phyloP scores from a whole-genome alignment of 2,888 invertebrate genomes.

The Tenthredo mesomela region DNA sequence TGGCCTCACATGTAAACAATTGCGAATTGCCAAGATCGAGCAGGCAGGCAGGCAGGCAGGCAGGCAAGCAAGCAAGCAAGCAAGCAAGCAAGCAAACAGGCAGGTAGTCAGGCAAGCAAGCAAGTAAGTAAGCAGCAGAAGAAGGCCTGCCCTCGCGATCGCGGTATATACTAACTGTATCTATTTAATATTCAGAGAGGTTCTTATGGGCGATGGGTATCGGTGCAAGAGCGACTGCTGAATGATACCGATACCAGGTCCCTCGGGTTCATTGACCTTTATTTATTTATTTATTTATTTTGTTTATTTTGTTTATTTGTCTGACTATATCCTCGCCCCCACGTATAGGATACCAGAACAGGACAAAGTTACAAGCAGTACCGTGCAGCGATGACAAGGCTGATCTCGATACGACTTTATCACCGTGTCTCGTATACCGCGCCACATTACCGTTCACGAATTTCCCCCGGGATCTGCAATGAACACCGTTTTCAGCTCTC shows the following conservation, averaged over 20 bases:
- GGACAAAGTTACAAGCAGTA: neutral
- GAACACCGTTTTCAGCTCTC: neutral
- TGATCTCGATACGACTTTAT: slow-evolving; percentile 7
- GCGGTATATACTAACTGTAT: slow-evolving; percentile 19
- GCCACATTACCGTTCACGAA: slow-evolving; percentile 16
- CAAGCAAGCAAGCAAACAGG: neutral
- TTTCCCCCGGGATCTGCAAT: neutral
- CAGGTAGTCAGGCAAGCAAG: neutral
- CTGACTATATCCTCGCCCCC: neutral
- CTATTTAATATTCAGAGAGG: slow-evolving; percentile 41
- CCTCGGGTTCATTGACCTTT: slow-evolving; percentile 20
- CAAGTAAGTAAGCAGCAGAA: neutral
- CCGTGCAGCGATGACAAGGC: neutral
- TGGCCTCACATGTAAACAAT: slow-evolving; percentile 77
- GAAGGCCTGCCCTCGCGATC: neutral
- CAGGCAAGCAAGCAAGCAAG: neutral
- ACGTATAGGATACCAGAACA: neutral
- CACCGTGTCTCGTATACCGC: neutral
- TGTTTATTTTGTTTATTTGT: neutral
- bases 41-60: no score
- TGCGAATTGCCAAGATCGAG: slow-evolving; percentile 64
- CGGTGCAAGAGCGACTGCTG: slow-evolving; percentile 47
- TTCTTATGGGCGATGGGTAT: slow-evolving; percentile 4
- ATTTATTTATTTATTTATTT: neutral
- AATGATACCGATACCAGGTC: slow-evolving; percentile 15